phyloP scores from a whole-genome alignment of 2,888 invertebrate species.

The Pyrocoelia pectoralis region DNA sequence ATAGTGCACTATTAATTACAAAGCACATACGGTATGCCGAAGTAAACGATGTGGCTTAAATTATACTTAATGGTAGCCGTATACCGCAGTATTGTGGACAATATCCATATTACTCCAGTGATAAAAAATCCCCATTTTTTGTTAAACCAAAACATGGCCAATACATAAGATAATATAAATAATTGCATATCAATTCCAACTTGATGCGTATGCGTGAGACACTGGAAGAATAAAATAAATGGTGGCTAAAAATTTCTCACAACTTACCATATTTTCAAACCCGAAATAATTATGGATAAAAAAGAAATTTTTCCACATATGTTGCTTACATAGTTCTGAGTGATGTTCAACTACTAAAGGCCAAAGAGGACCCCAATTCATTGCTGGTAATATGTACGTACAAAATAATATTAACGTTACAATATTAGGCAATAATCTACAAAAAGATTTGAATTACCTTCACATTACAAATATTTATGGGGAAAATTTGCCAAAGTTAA shows the following conservation, averaged over 20 bases:
- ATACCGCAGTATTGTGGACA: conserved; percentile 67
- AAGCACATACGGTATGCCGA: conserved; percentile 68
- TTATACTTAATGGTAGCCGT: conserved; percentile 65
- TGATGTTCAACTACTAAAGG: conserved; percentile 70
- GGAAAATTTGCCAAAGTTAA: no score
- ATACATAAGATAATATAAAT: conserved; percentile 67
- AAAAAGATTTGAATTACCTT: conserved; percentile 15
- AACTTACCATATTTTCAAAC: conserved; percentile 69
- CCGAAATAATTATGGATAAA: conserved; percentile 75
- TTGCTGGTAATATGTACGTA: conserved; percentile 67
- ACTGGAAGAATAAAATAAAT: conserved; percentile 12
- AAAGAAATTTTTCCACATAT: conserved; percentile 73
- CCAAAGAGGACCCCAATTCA: conserved; percentile 72
- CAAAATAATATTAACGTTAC: conserved; percentile 70
- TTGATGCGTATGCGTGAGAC: conserved; percentile 70
- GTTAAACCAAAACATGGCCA: conserved; percentile 64
- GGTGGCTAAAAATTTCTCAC: background rate
- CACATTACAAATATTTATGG: no score
- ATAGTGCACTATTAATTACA: background rate
- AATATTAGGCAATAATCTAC: conserved; percentile 68
- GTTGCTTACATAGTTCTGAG: conserved; percentile 68
- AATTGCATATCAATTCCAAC: conserved; percentile 73
- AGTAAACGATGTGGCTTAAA: conserved; percentile 70
- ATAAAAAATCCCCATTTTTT: conserved; percentile 61
- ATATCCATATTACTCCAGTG: conserved; percentile 58